These are phyloP conservation scores for Chrysodeixis includens DNA, from an alignment of 2,888 invertebrate genomes.

Conservation along the genomic window DNA sequence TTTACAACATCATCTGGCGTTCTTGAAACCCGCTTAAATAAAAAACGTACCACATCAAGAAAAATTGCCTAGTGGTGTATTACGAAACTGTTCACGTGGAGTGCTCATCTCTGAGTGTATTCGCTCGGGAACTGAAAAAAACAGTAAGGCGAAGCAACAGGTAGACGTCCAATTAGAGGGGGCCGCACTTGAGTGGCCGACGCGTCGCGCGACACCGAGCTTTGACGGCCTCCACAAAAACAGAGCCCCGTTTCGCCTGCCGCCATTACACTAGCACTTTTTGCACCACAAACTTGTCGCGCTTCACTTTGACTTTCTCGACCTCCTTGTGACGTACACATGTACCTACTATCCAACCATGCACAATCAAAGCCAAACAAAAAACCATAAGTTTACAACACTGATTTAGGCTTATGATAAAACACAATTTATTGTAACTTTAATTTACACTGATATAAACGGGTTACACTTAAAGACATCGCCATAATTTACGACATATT, in stretches of 20 bases:
- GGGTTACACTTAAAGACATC: constrained; percentile 42
- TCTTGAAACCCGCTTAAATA: constrained; percentile 9
- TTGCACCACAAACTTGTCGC: constrained; percentile 79
- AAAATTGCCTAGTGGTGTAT: constrained; percentile 69
- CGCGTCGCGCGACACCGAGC: constrained; percentile 83
- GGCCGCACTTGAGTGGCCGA: constrained; percentile 80
- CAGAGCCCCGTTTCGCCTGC: constrained; percentile 80
- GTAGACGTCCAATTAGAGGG: constrained; percentile 88
- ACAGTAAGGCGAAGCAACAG: constrained; percentile 84
- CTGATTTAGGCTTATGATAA: constrained; percentile 32
- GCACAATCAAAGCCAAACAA: constrained; percentile 25
- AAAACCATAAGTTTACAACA: constrained; percentile 16
- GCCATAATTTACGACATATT: constrained; percentile 57
- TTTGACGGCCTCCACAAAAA: constrained; percentile 85
- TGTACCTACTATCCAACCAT: constrained; percentile 49
- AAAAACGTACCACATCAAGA: constrained; percentile 46
- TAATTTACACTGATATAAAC: constrained; percentile 58
- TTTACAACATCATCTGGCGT: constrained; percentile 24
- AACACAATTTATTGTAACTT: constrained; percentile 42
- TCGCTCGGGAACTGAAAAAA: constrained; percentile 75
- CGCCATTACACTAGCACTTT: constrained; percentile 80
- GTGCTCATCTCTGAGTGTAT: constrained; percentile 76
- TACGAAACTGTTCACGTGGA: constrained; percentile 79
- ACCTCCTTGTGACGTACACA: constrained; percentile 69
- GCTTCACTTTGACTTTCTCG: constrained; percentile 81